phyloP scores from a whole-genome alignment of 2,113 vertebrate genomes.

The Actenoides hombroni region DNA sequence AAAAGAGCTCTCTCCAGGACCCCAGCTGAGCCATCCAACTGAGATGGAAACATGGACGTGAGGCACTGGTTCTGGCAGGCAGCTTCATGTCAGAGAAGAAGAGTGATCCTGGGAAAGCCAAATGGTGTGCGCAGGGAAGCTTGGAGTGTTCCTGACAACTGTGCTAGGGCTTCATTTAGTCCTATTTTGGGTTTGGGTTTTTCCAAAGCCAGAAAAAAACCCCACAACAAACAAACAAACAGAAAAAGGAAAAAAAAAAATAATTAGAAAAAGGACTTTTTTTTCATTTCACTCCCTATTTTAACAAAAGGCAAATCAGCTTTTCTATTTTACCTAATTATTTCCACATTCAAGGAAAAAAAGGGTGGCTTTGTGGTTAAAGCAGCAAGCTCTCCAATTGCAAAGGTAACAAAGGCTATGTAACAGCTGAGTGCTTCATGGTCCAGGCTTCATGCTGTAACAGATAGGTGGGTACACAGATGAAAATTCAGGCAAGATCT shows the following conservation, averaged over 20 bases:
- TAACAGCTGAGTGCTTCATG: neutral
- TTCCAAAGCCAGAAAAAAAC: neutral
- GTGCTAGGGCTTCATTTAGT: neutral
- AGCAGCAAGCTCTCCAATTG: neutral
- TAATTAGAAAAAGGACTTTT: neutral
- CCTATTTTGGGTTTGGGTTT: neutral
- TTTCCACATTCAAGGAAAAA: neutral
- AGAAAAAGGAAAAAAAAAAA: neutral
- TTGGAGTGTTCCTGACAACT: neutral
- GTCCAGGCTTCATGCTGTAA: neutral
- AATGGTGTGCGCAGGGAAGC: accelerated
- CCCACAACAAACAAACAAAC: too few relatives aligned
- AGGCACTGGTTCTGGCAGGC: neutral
- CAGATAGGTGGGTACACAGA: neutral
- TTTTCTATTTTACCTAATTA: neutral
- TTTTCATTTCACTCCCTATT: neutral
- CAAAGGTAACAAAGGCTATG: neutral
- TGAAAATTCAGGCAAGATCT: neutral
- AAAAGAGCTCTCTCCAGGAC: neutral
- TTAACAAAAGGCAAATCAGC: neutral
- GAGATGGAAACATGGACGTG: neutral
- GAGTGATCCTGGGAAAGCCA: neutral
- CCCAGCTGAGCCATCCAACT: accelerated
- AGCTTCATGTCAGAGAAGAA: neutral
- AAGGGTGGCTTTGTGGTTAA: neutral